Conservation (phyloP, 2,797 vertebrate genomes). For the Rhadinocentrus ornatus region DNA sequence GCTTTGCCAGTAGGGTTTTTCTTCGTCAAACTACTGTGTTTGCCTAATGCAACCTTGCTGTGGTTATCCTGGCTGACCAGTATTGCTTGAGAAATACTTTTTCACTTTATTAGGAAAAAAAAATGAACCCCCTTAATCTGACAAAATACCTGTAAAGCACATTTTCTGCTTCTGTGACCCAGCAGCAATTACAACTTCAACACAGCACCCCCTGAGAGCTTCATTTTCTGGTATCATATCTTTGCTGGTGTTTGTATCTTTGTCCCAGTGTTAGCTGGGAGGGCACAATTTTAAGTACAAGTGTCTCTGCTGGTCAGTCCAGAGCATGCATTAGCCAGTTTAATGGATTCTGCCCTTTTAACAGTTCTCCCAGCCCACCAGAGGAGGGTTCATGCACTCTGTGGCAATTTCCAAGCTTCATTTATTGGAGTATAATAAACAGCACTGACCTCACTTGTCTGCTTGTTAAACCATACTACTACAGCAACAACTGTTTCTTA, state of each 20-base stretch:
- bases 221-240: constrained; percentile 6
- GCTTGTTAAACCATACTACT: constrained; percentile 42
- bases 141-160: constrained; percentile 10
- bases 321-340: constrained; percentile 25
- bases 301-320: constrained; percentile 35
- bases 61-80: not conserved
- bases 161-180: not conserved
- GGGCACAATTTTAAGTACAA: constrained; percentile 31
- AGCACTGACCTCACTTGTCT: constrained; percentile 32
- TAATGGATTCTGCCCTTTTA: constrained; percentile 56
- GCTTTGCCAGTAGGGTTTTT: constrained; percentile 16
- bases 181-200: constrained; percentile 20
- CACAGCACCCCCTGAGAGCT: not conserved
- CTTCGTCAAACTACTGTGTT: not conserved
- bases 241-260: constrained; percentile 21
- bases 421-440: constrained; percentile 39
- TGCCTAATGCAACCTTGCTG: constrained; percentile 1
- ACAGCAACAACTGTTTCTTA: constrained; percentile 47
- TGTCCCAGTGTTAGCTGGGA: not conserved
- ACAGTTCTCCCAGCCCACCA: constrained; percentile 44
- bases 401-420: constrained; percentile 16
- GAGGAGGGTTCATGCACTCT: constrained; percentile 37
- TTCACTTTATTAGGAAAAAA: not conserved
- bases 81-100: not conserved
- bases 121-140: not conserved